Percentiles rank a stretch among this genome's conserved stretches.
Evolutionary conservation across 2,797 vertebrate species (phyloP).

Genomic region (Champsocephalus esox): DNA sequence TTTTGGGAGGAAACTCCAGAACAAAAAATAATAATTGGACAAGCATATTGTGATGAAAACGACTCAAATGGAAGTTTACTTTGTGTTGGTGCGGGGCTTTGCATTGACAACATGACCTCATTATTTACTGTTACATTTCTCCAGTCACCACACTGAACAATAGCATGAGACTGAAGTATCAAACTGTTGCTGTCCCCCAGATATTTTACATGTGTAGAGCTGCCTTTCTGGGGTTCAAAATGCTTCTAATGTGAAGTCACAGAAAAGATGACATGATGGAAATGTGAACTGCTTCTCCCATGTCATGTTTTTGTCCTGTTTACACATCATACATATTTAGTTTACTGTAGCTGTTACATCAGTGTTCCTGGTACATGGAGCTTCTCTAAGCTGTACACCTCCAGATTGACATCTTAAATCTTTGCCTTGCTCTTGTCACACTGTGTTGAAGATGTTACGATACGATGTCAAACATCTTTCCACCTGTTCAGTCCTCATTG

Average conservation of each 20-base stretch:
- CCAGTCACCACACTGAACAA: background rate
- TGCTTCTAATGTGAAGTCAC: slow-evolving; percentile 42
- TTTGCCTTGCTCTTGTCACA: slow-evolving; percentile 17
- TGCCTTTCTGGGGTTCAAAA: background rate
- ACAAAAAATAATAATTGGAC: slow-evolving; percentile 7
- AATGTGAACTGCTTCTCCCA: slow-evolving; percentile 41
- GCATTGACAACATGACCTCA: slow-evolving; percentile 9
- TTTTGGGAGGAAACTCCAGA: background rate
- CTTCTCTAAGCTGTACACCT: slow-evolving; percentile 16
- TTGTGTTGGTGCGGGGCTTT: background rate
- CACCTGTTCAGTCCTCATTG: background rate
- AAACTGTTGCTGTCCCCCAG: background rate
- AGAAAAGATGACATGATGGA: slow-evolving; percentile 16
- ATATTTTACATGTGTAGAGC: background rate
- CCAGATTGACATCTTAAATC: background rate
- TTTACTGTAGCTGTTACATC: slow-evolving; percentile 51
- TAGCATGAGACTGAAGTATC: background rate
- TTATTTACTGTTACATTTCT: slow-evolving; percentile 21
- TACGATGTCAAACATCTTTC: background rate
- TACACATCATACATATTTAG: slow-evolving; percentile 53
- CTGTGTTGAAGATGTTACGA: background rate
- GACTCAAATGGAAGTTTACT: background rate
- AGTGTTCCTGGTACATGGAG: slow-evolving; percentile 26
- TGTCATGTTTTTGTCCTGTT: slow-evolving; percentile 53
- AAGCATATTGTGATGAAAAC: slow-evolving; percentile 8